A percentile compares a stretch with the other conserved stretches of the same genome.
Evolutionary conservation across 1,140 invertebrate genomes (phyloP).

Genomic region (Zaprionus vittiger): DNA sequence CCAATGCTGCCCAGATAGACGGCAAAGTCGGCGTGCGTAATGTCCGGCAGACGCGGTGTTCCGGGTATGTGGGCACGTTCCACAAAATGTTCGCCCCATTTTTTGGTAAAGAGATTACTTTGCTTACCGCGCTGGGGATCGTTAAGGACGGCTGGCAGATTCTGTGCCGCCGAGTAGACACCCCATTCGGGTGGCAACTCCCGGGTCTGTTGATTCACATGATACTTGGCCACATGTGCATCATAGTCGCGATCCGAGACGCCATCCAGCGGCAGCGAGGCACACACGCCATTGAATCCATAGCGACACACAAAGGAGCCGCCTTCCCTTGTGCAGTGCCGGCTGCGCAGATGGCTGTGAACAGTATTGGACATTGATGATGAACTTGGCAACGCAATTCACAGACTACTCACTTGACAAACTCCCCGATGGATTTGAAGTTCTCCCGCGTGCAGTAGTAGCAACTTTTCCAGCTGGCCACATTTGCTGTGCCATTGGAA

Average conservation of each 20-base stretch:
- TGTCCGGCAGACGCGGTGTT: constrained; percentile 93
- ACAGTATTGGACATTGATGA: constrained; percentile 15
- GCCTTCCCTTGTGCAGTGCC: constrained; percentile 94
- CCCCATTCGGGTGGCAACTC: constrained; percentile 88
- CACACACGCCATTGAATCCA: constrained; percentile 94
- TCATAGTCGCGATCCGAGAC: constrained; percentile 95
- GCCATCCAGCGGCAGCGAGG: constrained; percentile 93
- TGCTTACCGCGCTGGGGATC: constrained; percentile 96
- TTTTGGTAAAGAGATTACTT: constrained; percentile 97
- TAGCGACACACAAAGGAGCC: constrained; percentile 95
- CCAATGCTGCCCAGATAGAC: constrained; percentile 92
- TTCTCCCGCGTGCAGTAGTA: constrained; percentile 86
- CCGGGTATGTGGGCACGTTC: constrained; percentile 90
- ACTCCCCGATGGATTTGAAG: constrained; percentile 85
- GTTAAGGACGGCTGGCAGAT: constrained; percentile 97
- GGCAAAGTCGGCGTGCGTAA: constrained; percentile 94
- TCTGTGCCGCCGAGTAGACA: constrained; percentile 94
- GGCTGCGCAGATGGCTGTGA: constrained; percentile 90
- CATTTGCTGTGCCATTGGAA: constrained; percentile 11
- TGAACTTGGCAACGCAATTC: neutral
- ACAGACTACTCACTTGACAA: constrained; percentile 85
- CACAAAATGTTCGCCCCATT: constrained; percentile 98
- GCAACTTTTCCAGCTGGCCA: constrained; percentile 85
- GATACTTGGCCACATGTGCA: constrained; percentile 93
- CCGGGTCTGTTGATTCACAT: constrained; percentile 87